Conservation (phyloP, 2,113 vertebrate species). For the Vanacampus margaritifer region DNA sequence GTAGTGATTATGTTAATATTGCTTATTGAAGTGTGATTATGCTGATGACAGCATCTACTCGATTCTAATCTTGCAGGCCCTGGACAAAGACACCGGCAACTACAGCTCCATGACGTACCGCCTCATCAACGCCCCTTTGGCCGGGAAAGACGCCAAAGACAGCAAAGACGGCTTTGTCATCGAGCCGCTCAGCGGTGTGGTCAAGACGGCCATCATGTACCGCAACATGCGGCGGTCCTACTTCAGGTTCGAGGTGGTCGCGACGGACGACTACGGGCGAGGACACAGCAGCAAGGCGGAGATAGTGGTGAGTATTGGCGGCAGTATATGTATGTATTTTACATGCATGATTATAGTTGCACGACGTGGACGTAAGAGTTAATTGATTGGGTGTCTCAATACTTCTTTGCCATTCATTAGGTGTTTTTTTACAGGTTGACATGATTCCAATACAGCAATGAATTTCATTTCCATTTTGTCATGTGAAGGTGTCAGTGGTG, state of each 20-base stretch:
- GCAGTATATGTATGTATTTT: too few species aligned
- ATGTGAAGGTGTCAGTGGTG: slow-evolving; percentile 89
- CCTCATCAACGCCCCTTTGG: slow-evolving; percentile 82
- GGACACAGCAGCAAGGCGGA: slow-evolving; percentile 90
- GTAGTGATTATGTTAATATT: slow-evolving; percentile 7
- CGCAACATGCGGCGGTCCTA: slow-evolving; percentile 95
- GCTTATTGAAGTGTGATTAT: neutral
- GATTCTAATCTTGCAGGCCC: slow-evolving; percentile 70
- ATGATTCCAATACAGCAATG: neutral
- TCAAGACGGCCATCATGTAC: slow-evolving; percentile 97
- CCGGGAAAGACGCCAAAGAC: slow-evolving; percentile 81
- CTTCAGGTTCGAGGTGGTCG: slow-evolving; percentile 94
- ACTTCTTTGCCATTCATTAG: too few species aligned
- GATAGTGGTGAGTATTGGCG: slow-evolving; percentile 80
- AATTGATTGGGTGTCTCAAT: too few species aligned
- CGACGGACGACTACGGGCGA: slow-evolving; percentile 89
- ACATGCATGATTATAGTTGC: too few species aligned
- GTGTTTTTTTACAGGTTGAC: too few species aligned
- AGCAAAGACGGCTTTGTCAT: slow-evolving; percentile 92
- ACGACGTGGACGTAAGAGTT: too few species aligned
- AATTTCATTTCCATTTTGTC: slow-evolving; percentile 24
- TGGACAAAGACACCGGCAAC: slow-evolving; percentile 93
- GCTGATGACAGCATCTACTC: neutral
- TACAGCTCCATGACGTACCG: slow-evolving; percentile 89
- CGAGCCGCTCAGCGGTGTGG: slow-evolving; percentile 84